A percentile compares a stretch with the other conserved stretches of the same genome.
phyloP scores from a whole-genome alignment of 37 sponge, comb jelly and placozoan genomes.

The Theonella swinhoei region DNA sequence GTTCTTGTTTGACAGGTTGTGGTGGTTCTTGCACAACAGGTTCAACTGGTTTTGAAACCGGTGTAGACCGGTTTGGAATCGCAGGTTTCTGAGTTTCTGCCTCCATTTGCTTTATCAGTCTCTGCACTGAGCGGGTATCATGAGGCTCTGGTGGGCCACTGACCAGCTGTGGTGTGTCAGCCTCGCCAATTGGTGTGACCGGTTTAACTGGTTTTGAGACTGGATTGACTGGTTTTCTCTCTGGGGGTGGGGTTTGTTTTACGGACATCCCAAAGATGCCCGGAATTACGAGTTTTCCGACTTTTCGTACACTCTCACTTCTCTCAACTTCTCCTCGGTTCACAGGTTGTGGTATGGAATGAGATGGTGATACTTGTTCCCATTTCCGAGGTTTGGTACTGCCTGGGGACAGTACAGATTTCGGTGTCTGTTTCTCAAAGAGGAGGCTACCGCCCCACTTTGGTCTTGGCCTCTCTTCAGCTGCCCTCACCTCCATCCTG shows the following conservation, averaged over 20 bases:
- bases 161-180: background rate
- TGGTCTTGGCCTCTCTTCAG: background rate
- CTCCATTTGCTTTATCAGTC: too few species aligned
- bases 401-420: background rate
- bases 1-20: background rate
- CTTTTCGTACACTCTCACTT: background rate
- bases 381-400: background rate
- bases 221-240: background rate
- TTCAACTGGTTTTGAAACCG: background rate
- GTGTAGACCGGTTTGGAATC: too few species aligned
- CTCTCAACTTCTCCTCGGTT: background rate
- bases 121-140: too few species aligned
- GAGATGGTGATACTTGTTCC: background rate
- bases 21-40: background rate
- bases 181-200: background rate
- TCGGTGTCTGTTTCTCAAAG: background rate
- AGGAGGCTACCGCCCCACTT: background rate
- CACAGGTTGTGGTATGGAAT: background rate
- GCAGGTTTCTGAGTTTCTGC: too few species aligned
- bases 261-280: background rate
- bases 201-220: background rate
- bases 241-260: background rate
- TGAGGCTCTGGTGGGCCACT: too few species aligned
- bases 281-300: conserved; percentile 22
- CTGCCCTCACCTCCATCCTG: background rate